phyloP scores from a whole-genome alignment of 2,113 vertebrate genomes.

The Lasiurus borealis region DNA sequence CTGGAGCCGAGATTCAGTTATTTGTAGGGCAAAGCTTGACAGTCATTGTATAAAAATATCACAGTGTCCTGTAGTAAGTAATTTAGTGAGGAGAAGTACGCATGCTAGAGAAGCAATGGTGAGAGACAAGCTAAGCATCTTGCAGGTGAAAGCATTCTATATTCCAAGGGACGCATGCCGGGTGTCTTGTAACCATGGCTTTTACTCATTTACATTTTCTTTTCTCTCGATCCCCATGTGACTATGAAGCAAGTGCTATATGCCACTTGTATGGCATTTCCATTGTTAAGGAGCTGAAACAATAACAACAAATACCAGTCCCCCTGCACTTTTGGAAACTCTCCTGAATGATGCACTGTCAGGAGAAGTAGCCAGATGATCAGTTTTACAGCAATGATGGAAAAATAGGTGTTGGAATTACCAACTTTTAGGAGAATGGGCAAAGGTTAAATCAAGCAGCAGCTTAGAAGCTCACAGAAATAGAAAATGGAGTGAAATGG shows the following conservation, averaged over 20 bases:
- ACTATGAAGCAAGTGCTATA: not conserved
- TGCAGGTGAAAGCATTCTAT: not conserved
- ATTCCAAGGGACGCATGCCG: not conserved
- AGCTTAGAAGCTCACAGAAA: not conserved
- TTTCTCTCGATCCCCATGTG: not conserved
- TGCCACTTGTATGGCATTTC: not conserved
- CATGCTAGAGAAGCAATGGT: not conserved
- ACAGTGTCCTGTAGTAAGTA: not conserved
- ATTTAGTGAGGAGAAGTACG: not conserved
- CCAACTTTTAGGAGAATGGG: not conserved
- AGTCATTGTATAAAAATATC: not conserved
- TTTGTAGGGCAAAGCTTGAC: not conserved
- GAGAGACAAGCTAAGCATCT: not conserved
- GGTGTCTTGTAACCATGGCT: not conserved
- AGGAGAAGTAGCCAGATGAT: not conserved
- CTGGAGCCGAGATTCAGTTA: conserved; percentile 52
- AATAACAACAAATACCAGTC: not conserved
- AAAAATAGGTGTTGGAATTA: conserved; percentile 47
- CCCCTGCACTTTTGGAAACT: not conserved
- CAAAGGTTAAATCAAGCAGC: not conserved
- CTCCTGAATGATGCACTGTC: not conserved
- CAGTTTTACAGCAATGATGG: not conserved
- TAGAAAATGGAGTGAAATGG: not conserved
- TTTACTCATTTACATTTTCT: not conserved
- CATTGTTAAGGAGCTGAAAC: not conserved